Evolutionary conservation across 2,113 vertebrate species (phyloP).

Genomic region (Artemisiospiza belli): DNA sequence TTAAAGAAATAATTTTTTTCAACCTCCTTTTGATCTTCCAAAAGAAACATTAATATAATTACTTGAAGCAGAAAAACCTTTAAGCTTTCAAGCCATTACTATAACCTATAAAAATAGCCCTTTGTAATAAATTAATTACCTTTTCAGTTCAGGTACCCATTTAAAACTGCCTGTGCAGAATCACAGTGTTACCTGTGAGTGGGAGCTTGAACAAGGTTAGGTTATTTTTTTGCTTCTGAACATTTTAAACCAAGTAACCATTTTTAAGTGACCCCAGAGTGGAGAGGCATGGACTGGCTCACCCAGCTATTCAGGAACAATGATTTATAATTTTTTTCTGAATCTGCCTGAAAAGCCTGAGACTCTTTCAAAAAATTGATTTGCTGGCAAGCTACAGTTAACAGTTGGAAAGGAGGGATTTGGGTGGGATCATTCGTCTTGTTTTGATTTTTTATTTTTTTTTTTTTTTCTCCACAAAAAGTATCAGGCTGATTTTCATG

Average conservation of each 20-base stretch:
- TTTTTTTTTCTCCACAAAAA: neutral
- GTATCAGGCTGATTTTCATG: neutral
- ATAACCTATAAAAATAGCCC: conserved; percentile 3
- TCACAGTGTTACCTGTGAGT: neutral
- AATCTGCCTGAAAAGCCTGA: neutral
- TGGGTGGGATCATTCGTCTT: neutral
- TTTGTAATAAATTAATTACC: conserved; percentile 57
- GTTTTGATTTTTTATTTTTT: rapidly evolving
- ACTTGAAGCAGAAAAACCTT: conserved; percentile 38
- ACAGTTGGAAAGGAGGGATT: neutral
- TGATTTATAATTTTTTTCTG: neutral
- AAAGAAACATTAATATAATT: conserved; percentile 48
- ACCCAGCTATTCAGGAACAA: neutral
- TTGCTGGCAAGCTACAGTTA: neutral
- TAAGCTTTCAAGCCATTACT: neutral
- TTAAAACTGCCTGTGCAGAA: neutral
- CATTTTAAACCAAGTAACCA: neutral
- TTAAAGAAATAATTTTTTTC: conserved; percentile 55
- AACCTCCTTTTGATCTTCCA: conserved; percentile 58
- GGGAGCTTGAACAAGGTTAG: neutral
- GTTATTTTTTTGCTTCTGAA: conserved; percentile 2
- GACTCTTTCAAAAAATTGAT: neutral
- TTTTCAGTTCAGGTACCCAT: neutral
- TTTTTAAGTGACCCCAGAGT: neutral
- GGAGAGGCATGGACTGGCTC: neutral